Evolutionary conservation across 2,797 vertebrate species (phyloP).

Genomic region (Microctenopoma steveboyesi): DNA sequence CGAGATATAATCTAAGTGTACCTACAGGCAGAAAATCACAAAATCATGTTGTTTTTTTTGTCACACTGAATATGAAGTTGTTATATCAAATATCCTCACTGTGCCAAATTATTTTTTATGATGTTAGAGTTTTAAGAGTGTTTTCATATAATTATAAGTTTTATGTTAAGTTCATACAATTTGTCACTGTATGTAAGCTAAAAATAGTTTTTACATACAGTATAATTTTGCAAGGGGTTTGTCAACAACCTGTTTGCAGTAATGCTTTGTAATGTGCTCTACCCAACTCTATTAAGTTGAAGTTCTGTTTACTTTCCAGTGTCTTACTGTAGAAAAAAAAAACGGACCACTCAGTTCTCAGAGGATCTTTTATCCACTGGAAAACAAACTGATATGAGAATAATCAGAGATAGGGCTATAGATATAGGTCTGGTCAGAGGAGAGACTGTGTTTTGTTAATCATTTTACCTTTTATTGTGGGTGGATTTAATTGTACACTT

Average conservation of each 20-base stretch:
- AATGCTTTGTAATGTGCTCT: no score
- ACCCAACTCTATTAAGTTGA: no score
- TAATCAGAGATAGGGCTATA: background rate
- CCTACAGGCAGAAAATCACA: no score
- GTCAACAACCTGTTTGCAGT: no score
- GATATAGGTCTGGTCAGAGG: background rate
- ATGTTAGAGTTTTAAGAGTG: background rate
- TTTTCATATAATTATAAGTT: background rate
- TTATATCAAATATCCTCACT: background rate
- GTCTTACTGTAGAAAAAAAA: no score
- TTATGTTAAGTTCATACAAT: background rate
- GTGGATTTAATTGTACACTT: background rate
- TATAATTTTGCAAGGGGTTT: background rate
- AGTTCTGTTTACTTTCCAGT: no score
- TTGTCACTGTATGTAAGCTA: background rate
- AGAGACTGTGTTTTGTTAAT: background rate
- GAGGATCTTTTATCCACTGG: background rate
- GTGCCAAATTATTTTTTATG: background rate
- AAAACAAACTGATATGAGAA: background rate
- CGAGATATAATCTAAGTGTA: no score
- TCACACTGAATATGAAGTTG: background rate
- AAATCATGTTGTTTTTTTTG: no score
- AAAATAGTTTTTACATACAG: background rate
- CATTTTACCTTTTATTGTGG: rapidly evolving
- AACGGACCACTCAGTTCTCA: no score